phyloP scores from a whole-genome alignment of 2,888 invertebrate genomes.

The Campoplex capitator region DNA sequence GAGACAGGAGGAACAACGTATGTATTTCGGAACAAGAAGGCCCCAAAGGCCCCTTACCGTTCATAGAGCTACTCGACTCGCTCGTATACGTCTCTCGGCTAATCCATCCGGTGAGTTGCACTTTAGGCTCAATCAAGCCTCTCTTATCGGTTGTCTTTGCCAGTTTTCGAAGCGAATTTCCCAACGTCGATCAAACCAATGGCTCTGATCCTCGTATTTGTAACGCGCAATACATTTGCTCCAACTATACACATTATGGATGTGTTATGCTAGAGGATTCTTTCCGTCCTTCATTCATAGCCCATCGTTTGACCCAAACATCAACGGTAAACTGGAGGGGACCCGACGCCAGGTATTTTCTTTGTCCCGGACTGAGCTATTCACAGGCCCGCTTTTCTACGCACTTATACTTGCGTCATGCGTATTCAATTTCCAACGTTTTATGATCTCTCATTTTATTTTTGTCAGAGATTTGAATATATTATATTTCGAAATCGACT shows the following conservation, averaged over 20 bases:
- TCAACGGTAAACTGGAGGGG: conserved; percentile 27
- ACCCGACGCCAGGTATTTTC: conserved; percentile 28
- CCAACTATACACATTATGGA: not conserved
- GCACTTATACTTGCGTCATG: conserved; percentile 13
- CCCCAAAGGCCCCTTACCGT: conserved; percentile 81
- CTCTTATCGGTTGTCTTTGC: not conserved
- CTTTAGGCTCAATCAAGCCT: conserved; percentile 10
- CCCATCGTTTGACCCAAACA: conserved; percentile 38
- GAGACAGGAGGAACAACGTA: conserved; percentile 58
- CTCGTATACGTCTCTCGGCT: conserved; percentile 79
- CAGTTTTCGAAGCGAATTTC: not conserved
- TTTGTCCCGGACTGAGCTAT: conserved; percentile 39
- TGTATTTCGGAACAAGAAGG: conserved; percentile 78
- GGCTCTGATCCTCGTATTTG: not conserved
- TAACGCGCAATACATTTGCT: not conserved
- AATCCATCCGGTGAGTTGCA: conserved; percentile 80
- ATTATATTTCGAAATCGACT: not conserved
- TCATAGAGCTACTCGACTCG: conserved; percentile 81
- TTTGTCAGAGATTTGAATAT: not conserved
- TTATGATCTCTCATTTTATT: not conserved
- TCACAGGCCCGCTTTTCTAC: conserved; percentile 4
- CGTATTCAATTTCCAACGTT: not conserved
- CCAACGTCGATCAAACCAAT: no score
- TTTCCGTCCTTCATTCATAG: conserved; percentile 23
- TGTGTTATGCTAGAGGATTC: not conserved